A percentile compares a stretch with the other conserved stretches of the same genome.
phyloP scores from a whole-genome alignment of 2,797 vertebrate genomes.

The Cynodonichthys magdalenae region DNA sequence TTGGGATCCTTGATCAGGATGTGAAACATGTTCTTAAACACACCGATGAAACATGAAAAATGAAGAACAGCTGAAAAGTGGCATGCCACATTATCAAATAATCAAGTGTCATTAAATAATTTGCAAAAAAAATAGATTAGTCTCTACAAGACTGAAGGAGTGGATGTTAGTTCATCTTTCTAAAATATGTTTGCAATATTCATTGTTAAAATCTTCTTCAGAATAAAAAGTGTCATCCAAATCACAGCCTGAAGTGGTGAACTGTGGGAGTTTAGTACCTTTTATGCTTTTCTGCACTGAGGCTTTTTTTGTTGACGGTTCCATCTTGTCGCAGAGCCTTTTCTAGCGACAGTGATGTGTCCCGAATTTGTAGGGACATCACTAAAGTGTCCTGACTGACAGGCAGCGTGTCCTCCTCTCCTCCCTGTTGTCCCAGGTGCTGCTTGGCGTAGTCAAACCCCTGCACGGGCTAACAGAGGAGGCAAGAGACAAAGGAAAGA shows the following conservation, averaged over 20 bases:
- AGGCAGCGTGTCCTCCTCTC: conserved; percentile 90
- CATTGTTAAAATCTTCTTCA: neutral
- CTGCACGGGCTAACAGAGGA: conserved; percentile 89
- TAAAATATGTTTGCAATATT: neutral
- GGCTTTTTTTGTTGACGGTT: conserved; percentile 88
- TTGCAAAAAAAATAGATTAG: conserved; percentile 1
- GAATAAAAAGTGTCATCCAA: neutral
- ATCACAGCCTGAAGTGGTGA: neutral
- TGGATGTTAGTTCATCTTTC: neutral
- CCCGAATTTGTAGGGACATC: conserved; percentile 89
- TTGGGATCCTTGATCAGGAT: no score
- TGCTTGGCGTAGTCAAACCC: conserved; percentile 99
- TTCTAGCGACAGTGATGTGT: conserved; percentile 87
- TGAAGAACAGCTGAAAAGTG: no score
- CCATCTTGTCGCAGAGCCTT: conserved; percentile 88
- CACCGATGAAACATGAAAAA: no score
- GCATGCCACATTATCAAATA: no score
- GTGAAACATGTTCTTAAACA: no score
- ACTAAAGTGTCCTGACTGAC: conserved; percentile 93
- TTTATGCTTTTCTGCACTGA: conserved; percentile 89
- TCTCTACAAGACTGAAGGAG: neutral
- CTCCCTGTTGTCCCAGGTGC: conserved; percentile 95
- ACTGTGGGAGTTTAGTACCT: conserved; percentile 78
- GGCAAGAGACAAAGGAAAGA: conserved; percentile 17
- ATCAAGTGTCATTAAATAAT: conserved; percentile 1